Evolutionary conservation across 2,113 vertebrate species (phyloP).

Genomic region (Chionodraco myersi): DNA sequence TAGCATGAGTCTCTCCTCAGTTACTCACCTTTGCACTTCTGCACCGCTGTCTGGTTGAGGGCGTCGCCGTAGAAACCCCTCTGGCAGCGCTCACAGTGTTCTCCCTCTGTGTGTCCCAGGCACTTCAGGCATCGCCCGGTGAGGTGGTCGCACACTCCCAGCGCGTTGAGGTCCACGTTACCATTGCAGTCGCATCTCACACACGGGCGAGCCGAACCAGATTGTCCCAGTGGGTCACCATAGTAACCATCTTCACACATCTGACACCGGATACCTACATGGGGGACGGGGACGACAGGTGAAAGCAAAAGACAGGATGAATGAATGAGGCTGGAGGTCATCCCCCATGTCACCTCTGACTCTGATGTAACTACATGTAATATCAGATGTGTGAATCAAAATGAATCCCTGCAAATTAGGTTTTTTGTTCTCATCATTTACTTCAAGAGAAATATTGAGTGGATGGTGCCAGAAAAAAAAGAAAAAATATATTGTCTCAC

Average conservation of each 20-base stretch:
- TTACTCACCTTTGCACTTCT: constrained; percentile 88
- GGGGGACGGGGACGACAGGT: neutral
- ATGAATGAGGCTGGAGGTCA: constrained; percentile 39
- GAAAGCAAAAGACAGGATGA: constrained; percentile 21
- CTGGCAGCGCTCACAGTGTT: constrained; percentile 86
- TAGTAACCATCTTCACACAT: constrained; percentile 92
- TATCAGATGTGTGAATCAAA: constrained; percentile 16
- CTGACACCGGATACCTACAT: constrained; percentile 89
- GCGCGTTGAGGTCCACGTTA: constrained; percentile 89
- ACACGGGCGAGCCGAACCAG: constrained; percentile 81
- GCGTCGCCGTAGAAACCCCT: constrained; percentile 88
- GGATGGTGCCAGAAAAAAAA: neutral
- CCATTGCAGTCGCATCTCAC: constrained; percentile 86
- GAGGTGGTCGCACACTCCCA: constrained; percentile 89
- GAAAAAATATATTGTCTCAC: constrained; percentile 77
- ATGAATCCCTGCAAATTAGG: constrained; percentile 12
- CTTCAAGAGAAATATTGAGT: constrained; percentile 18
- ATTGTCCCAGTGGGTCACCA: constrained; percentile 89
- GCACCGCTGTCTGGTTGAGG: constrained; percentile 51
- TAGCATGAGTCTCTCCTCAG: neutral
- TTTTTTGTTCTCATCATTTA: constrained; percentile 11
- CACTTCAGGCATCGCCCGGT: constrained; percentile 91
- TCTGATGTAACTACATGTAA: constrained; percentile 29
- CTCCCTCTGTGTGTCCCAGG: constrained; percentile 86
- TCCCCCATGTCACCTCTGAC: neutral